phyloP scores from a whole-genome alignment of 2,888 invertebrate genomes.

The Lissonota sp. region DNA sequence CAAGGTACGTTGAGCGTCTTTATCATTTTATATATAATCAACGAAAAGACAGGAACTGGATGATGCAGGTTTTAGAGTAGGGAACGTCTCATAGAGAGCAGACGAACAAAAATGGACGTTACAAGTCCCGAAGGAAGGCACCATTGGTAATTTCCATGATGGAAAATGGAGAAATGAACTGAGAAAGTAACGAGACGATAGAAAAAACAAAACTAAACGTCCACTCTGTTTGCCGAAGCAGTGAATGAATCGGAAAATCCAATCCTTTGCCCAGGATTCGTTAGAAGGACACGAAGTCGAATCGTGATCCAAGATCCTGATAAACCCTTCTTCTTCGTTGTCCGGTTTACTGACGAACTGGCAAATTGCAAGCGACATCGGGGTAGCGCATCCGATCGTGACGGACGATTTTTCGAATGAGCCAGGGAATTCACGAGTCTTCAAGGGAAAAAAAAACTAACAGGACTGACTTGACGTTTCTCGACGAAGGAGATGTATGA shows the following conservation, averaged over 20 bases:
- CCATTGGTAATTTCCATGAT: conserved; percentile 2
- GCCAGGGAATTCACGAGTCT: conserved; percentile 12
- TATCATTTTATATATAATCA: conserved; percentile 56
- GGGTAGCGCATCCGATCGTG: background rate
- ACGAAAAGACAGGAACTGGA: conserved; percentile 44
- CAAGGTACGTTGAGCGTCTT: conserved; percentile 42
- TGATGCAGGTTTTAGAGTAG: conserved; percentile 21
- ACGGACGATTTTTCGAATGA: conserved; percentile 13
- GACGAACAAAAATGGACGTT: conserved; percentile 41
- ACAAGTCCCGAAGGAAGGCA: no score
- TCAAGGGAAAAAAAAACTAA: conserved; percentile 3
- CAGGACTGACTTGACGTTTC: background rate
- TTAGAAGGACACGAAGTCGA: conserved; percentile 42
- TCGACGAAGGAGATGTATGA: conserved; percentile 32
- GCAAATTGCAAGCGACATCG: conserved; percentile 56
- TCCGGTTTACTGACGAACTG: conserved; percentile 58
- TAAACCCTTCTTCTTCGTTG: conserved; percentile 48
- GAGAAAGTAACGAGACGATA: conserved; percentile 5
- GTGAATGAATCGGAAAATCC: conserved; percentile 40
- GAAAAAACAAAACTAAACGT: conserved; percentile 36
- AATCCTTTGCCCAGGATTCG: conserved; percentile 43
- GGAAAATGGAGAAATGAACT: background rate
- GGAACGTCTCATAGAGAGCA: conserved; percentile 8
- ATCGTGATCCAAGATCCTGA: conserved; percentile 58
- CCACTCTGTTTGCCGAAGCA: conserved; percentile 51